A percentile compares a stretch with the other conserved stretches of the same genome.
Evolutionary conservation across 2,113 vertebrate genomes (phyloP).

Genomic region (Zosterops lateralis): DNA sequence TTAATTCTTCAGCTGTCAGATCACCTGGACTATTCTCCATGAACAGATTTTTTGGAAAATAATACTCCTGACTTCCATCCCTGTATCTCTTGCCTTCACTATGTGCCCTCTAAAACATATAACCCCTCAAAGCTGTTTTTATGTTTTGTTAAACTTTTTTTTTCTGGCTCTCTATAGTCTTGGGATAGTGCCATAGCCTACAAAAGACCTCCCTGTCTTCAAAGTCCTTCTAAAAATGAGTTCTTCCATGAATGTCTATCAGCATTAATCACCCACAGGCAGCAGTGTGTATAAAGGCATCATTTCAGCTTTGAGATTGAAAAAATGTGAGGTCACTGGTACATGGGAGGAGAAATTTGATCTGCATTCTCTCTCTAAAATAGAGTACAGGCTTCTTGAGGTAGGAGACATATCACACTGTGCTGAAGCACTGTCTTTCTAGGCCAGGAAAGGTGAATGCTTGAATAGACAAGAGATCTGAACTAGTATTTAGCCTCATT

Average conservation of each 20-base stretch:
- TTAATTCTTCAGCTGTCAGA: not conserved
- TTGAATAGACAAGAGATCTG: not conserved
- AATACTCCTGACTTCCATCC: not conserved
- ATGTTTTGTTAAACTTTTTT: not conserved
- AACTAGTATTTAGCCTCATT: not conserved
- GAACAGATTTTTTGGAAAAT: not conserved
- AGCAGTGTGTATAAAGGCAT: slow-evolving; percentile 28
- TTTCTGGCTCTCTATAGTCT: not conserved
- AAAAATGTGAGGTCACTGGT: not conserved
- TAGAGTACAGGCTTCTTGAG: not conserved
- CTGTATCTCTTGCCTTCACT: not conserved
- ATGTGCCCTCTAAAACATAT: not conserved
- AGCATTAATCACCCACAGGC: slow-evolving; percentile 50
- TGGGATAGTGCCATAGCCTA: not conserved
- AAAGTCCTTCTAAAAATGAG: slow-evolving; percentile 39
- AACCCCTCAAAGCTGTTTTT: not conserved
- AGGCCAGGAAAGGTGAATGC: not conserved
- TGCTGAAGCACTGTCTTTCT: not conserved
- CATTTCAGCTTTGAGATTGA: not conserved
- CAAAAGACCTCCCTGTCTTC: slow-evolving; percentile 29
- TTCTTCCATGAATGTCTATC: not conserved
- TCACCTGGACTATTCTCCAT: not conserved
- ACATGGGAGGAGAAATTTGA: not conserved
- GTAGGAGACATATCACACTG: not conserved
- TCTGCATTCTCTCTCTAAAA: not conserved